phyloP scores from a whole-genome alignment of 2,888 invertebrate genomes.

The Osmoderma eremita region DNA sequence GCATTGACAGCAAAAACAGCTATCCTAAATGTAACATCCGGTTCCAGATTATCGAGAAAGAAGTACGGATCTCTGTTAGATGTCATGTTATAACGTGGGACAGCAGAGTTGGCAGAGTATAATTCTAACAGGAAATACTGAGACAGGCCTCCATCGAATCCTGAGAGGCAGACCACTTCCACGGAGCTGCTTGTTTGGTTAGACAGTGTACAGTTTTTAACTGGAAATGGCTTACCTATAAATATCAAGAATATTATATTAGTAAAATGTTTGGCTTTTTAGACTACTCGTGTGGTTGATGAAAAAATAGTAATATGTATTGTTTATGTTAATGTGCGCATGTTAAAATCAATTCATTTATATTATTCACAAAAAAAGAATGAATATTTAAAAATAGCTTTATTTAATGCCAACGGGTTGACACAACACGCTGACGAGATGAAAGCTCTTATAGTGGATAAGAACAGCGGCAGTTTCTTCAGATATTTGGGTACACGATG shows the following conservation, averaged over 20 bases:
- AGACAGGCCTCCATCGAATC: conserved; percentile 90
- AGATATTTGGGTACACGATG: too few species aligned
- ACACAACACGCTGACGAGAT: too few species aligned
- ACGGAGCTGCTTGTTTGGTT: conserved; percentile 87
- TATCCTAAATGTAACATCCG: conserved; percentile 81
- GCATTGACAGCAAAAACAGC: conserved; percentile 83
- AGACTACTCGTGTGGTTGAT: too few species aligned
- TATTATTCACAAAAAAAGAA: too few species aligned
- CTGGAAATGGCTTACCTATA: conserved; percentile 84
- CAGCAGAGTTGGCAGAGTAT: conserved; percentile 65
- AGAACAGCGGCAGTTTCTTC: too few species aligned
- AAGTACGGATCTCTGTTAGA: conserved; percentile 77
- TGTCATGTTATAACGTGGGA: conserved; percentile 71
- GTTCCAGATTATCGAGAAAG: conserved; percentile 80
- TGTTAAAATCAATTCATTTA: too few species aligned
- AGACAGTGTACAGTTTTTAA: conserved; percentile 84
- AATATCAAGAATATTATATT: background rate
- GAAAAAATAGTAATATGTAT: too few species aligned
- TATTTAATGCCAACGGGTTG: too few species aligned
- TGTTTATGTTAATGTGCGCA: too few species aligned
- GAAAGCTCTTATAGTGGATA: too few species aligned
- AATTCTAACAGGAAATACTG: conserved; percentile 87
- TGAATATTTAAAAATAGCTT: too few species aligned
- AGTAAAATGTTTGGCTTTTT: background rate
- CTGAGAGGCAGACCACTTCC: conserved; percentile 79